Conservation (phyloP, 2,888 invertebrate species). For the Pterostichus niger region DNA sequence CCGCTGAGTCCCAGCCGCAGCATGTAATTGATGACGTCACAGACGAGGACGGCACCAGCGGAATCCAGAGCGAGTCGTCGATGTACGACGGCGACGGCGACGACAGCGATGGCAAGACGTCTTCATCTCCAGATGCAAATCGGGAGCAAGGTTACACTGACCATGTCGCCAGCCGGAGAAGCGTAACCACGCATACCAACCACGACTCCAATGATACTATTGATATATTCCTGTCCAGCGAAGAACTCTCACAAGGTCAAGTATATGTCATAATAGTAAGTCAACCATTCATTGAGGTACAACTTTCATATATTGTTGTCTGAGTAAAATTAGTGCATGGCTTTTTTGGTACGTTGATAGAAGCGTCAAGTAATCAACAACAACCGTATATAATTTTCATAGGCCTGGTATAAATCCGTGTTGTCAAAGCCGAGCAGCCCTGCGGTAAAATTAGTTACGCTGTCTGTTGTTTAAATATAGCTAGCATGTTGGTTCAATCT, state of each 20-base stretch:
- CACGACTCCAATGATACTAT: constrained; percentile 21
- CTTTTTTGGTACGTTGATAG: constrained; percentile 12
- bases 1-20: no score
- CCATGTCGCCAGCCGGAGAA: not conserved
- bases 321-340: constrained; percentile 59
- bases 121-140: constrained; percentile 57
- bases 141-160: constrained; percentile 3
- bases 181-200: not conserved
- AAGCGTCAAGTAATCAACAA: not conserved
- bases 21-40: no score
- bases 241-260: constrained; percentile 75
- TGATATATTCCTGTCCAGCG: constrained; percentile 65
- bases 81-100: constrained; percentile 61
- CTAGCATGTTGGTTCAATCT: constrained; percentile 33
- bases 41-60: constrained; percentile 33
- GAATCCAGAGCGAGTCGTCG: constrained; percentile 57
- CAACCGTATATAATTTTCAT: no score
- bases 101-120: constrained; percentile 56
- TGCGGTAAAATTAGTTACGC: constrained; percentile 48
- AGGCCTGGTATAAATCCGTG: not conserved
- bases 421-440: constrained; percentile 7
- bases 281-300: constrained; percentile 68
- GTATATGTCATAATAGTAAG: constrained; percentile 78
- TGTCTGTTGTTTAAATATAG: constrained; percentile 57
- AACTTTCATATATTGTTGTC: constrained; percentile 23